Evolutionary conservation across 2,888 invertebrate genomes (phyloP).

Genomic region (Aporophyla nigra): DNA sequence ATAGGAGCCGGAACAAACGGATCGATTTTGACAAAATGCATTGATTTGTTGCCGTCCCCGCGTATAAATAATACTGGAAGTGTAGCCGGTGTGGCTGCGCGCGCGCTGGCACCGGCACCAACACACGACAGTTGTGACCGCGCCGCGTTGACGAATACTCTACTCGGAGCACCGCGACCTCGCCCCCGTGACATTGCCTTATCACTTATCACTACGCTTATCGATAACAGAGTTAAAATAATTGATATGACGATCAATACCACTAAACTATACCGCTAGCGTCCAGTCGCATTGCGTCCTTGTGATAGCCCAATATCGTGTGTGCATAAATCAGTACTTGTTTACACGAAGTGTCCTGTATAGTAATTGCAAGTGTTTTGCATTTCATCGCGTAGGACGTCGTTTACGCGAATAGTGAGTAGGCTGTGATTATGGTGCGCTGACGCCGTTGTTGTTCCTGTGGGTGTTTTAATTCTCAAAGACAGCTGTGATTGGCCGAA

Average conservation of each 20-base stretch:
- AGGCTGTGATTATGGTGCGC: slow-evolving; percentile 89
- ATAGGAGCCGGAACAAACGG: slow-evolving; percentile 68
- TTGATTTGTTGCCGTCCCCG: slow-evolving; percentile 77
- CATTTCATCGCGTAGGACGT: slow-evolving; percentile 78
- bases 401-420: slow-evolving; percentile 79
- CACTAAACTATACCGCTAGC: slow-evolving; percentile 64
- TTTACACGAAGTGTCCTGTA: slow-evolving; percentile 51
- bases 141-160: slow-evolving; percentile 88
- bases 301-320: slow-evolving; percentile 64
- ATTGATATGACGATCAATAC: slow-evolving; percentile 76
- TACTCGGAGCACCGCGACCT: slow-evolving; percentile 82
- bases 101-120: slow-evolving; percentile 83
- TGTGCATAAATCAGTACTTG: slow-evolving; percentile 49
- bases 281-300: slow-evolving; percentile 73
- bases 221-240: slow-evolving; percentile 75
- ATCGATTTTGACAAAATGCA: slow-evolving; percentile 79
- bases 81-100: slow-evolving; percentile 77
- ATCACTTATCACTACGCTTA: slow-evolving; percentile 83
- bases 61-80: slow-evolving; percentile 85
- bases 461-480: slow-evolving; percentile 87
- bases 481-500: slow-evolving; percentile 84
- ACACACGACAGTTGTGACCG: slow-evolving; percentile 86
- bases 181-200: slow-evolving; percentile 84
- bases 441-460: slow-evolving; percentile 82
- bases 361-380: slow-evolving; percentile 72